These are phyloP conservation scores for Trichomalopsis sarcophagae DNA, from an alignment of 1,140 invertebrate genomes.

Conservation along the genomic window DNA sequence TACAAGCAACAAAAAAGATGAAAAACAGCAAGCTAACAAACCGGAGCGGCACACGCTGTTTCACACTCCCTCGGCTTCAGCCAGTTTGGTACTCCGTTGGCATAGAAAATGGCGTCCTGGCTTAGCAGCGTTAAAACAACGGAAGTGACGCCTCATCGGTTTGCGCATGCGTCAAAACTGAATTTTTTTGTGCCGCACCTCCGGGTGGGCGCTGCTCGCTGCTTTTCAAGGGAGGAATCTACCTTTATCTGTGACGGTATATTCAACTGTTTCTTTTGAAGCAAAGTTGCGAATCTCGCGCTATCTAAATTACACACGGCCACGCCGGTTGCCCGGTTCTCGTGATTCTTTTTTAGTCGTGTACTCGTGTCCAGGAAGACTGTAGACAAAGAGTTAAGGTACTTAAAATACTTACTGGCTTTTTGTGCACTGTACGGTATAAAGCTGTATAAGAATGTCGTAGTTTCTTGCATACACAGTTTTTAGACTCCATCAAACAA, in stretches of 20 bases:
- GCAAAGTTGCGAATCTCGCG: too few species aligned
- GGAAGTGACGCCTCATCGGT: background rate
- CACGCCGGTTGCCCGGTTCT: too few species aligned
- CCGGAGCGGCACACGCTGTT: background rate
- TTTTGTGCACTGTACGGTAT: background rate
- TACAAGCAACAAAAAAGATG: background rate
- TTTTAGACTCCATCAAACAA: background rate
- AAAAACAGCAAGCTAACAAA: background rate
- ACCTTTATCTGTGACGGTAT: too few species aligned
- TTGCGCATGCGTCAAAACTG: background rate
- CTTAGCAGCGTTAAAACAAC: background rate
- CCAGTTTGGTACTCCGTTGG: background rate
- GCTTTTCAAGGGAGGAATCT: too few species aligned
- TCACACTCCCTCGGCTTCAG: background rate
- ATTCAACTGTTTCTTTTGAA: too few species aligned
- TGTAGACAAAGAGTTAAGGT: too few species aligned
- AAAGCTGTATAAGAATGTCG: too few species aligned
- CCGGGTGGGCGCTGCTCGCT: too few species aligned
- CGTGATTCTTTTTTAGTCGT: too few species aligned
- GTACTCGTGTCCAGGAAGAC: too few species aligned
- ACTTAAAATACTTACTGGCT: background rate
- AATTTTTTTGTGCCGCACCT: background rate
- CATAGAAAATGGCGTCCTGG: constrained; percentile 5
- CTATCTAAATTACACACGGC: too few species aligned
- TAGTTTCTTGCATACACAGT: background rate